Evolutionary conservation across 1,140 invertebrate species (phyloP).

Genomic region (Drosophila burlai): DNA sequence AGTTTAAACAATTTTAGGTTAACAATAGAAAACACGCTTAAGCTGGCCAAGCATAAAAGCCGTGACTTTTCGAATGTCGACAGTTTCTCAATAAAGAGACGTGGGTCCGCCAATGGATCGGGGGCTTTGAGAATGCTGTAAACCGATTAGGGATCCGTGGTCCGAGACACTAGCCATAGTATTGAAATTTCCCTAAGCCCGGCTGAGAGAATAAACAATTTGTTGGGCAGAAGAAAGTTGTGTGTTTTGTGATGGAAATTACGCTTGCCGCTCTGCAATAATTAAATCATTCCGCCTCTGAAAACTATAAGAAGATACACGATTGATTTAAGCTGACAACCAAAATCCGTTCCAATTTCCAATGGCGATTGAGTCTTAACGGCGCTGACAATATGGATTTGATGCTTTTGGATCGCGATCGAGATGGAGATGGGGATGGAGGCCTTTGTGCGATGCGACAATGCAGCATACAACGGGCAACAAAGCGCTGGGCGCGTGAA

Average conservation of each 20-base stretch:
- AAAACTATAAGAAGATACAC: slow-evolving; percentile 68
- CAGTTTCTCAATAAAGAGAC: slow-evolving; percentile 31
- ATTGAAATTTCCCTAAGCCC: slow-evolving; percentile 44
- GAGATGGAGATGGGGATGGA: not conserved
- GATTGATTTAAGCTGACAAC: slow-evolving; percentile 72
- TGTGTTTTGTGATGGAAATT: slow-evolving; percentile 50
- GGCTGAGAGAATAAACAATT: slow-evolving; percentile 61
- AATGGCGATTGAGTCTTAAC: slow-evolving; percentile 76
- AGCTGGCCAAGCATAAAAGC: slow-evolving; percentile 31
- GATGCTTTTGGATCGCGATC: slow-evolving; percentile 28
- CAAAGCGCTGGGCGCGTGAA: slow-evolving; percentile 62
- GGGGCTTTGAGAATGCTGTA: slow-evolving; percentile 40
- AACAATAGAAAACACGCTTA: slow-evolving; percentile 53
- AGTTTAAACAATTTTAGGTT: slow-evolving; percentile 28
- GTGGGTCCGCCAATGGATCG: slow-evolving; percentile 14
- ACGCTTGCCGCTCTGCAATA: slow-evolving; percentile 40
- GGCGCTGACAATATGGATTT: slow-evolving; percentile 70
- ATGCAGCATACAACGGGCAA: slow-evolving; percentile 48
- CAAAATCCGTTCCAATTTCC: slow-evolving; percentile 83
- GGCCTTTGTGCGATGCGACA: slow-evolving; percentile 31
- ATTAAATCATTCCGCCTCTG: slow-evolving; percentile 74
- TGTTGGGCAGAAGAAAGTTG: slow-evolving; percentile 68
- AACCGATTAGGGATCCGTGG: slow-evolving; percentile 43
- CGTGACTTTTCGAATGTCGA: slow-evolving; percentile 39
- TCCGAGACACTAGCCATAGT: slow-evolving; percentile 28